phyloP scores from a whole-genome alignment of 2,888 invertebrate genomes.

The Volucella inflata region DNA sequence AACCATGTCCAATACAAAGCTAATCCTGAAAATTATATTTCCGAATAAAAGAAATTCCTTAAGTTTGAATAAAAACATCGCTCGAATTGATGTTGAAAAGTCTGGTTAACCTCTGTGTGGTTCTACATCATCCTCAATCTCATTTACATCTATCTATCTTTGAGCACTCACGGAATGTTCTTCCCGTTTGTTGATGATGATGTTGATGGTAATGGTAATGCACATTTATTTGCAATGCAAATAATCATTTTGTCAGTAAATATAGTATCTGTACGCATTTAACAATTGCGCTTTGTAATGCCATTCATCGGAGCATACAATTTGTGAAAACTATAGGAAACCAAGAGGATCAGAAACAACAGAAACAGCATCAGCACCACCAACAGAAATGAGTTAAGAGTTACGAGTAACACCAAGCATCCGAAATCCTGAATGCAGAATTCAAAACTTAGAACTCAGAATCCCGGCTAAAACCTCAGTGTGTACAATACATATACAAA shows the following conservation, averaged over 20 bases:
- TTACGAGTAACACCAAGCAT: constrained; percentile 42
- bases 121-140: constrained; percentile 16
- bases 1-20: background rate
- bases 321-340: constrained; percentile 56
- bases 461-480: constrained; percentile 30
- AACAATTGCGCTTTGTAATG: constrained; percentile 67
- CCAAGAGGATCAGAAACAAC: constrained; percentile 15
- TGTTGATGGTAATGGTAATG: constrained; percentile 44
- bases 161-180: constrained; percentile 26
- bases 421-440: constrained; percentile 7
- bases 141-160: constrained; percentile 17
- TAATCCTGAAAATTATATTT: background rate
- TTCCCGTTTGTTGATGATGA: constrained; percentile 43
- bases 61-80: too few species aligned
- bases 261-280: constrained; percentile 46
- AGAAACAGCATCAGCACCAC: constrained; percentile 11
- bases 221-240: constrained; percentile 66
- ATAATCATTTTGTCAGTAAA: constrained; percentile 67
- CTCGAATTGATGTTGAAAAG: background rate
- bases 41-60: too few species aligned
- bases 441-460: background rate
- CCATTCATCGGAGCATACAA: constrained; percentile 66
- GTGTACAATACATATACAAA: background rate
- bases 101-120: constrained; percentile 52
- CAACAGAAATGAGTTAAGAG: constrained; percentile 36